Base-by-base conservation (phyloP, 2,797 vertebrate genomes). In the Leucoraja ocellata region DNA sequence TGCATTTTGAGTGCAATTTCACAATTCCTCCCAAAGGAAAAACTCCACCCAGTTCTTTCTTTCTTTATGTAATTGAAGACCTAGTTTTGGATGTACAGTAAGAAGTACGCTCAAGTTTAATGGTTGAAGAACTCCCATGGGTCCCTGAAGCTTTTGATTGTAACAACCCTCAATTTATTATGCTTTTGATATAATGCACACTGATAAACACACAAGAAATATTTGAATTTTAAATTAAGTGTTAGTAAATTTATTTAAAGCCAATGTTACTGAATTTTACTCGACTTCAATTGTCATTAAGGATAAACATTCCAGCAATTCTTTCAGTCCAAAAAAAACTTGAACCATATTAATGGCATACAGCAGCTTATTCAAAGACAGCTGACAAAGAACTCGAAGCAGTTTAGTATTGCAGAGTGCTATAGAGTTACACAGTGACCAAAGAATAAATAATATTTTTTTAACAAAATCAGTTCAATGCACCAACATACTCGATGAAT, bases 371-470 rank as follows among this genome's bases (percentile, higher is more conserved):
- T 83, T 83, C 46, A 83, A 83, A 83, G 21, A 83, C 39, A 83
- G 80, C 36, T 36, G 88, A 74, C 68, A 91, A 71, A 71, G 68
- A 73, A 91, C 88, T 91, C 46, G 36, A 71, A 28, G 65, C 68
- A 36, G 25, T 39, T 91, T 54, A 46, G 68, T 46, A 23, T 74
- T 73, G 18, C 68, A 25, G 39, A 36, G 7, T 71, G 63, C 65
- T 39, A 36, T 73, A 71, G 32, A 73, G 32, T 71, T 73, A 39
- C 68, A 46, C 63, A 65, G 46, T 91, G 32, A 39, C 65, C 63
- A 25, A 91, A 63, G 71, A 91, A 32, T 28, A 91, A 91, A 91
- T 18, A 10, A 74, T 46, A 46, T 73, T 46, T 71, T 9, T 32
- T 36, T 73, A 36, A 68, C 63, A 90, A 90, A 63, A 63, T 65